These are phyloP conservation scores for Catocala nupta DNA, from an alignment of 2,888 invertebrate genomes.

Conservation along the genomic window DNA sequence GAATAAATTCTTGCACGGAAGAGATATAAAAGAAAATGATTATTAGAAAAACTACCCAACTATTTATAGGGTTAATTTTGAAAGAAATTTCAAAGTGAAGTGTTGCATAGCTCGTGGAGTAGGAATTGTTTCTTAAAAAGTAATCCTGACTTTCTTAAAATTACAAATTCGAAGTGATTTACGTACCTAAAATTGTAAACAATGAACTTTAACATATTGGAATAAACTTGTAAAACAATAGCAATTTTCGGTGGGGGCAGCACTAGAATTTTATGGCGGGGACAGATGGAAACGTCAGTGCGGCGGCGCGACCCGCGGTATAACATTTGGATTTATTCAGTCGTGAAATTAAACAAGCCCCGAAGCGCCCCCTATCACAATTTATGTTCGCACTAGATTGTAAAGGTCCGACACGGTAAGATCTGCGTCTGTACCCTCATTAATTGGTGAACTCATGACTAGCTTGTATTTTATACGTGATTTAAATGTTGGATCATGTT, in stretches of 20 bases:
- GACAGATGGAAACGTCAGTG: conserved; percentile 70
- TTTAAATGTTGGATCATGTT: conserved; percentile 51
- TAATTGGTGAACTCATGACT: conserved; percentile 72
- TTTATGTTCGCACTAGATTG: conserved; percentile 85
- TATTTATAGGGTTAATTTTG: too few relatives aligned
- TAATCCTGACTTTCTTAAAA: too few relatives aligned
- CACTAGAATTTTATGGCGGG: conserved; percentile 74
- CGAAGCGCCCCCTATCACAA: conserved; percentile 80
- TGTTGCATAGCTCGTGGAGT: too few relatives aligned
- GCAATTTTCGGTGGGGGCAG: conserved; percentile 55
- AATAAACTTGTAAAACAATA: conserved; percentile 26
- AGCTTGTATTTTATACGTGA: conserved; percentile 66
- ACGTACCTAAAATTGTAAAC: too few relatives aligned
- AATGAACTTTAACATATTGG: conserved; percentile 5
- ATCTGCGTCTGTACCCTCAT: conserved; percentile 72
- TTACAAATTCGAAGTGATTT: too few relatives aligned
- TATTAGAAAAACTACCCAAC: too few relatives aligned
- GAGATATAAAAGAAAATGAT: too few relatives aligned
- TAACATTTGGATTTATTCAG: conserved; percentile 86
- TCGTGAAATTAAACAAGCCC: conserved; percentile 86
- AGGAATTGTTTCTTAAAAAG: too few relatives aligned
- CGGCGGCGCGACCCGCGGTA: conserved; percentile 65
- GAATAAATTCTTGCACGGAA: too few relatives aligned
- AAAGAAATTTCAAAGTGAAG: fast-evolving
- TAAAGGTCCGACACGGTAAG: conserved; percentile 71